phyloP scores from a whole-genome alignment of 2,113 vertebrate genomes.

The Fregetta grallaria region DNA sequence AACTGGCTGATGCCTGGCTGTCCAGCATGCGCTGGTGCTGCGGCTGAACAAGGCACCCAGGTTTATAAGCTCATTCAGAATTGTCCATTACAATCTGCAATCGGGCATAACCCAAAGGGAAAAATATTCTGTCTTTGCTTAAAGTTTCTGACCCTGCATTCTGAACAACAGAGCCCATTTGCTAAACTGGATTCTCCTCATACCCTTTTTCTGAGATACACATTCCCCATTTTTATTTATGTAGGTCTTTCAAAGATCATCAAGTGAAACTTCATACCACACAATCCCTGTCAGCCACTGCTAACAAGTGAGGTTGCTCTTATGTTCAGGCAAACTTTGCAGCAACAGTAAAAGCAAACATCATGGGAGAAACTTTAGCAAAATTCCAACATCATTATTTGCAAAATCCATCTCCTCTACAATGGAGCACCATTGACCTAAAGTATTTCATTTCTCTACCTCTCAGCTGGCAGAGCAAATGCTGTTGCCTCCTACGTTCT shows the following conservation, averaged over 20 bases:
- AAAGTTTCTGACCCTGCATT: not conserved
- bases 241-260: not conserved
- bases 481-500: not conserved
- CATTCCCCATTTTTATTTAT: not conserved
- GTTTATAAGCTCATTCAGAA: not conserved
- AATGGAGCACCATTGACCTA: not conserved
- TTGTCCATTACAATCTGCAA: not conserved
- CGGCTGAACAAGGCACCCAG: rapidly evolving
- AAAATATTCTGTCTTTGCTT: not conserved
- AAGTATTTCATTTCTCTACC: not conserved
- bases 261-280: not conserved
- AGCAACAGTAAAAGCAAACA: not conserved
- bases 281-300: not conserved
- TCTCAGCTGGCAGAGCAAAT: not conserved
- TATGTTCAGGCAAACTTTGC: not conserved
- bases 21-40: rapidly evolving
- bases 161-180: not conserved
- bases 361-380: not conserved
- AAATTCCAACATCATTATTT: not conserved
- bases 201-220: not conserved
- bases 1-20: not conserved
- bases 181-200: not conserved
- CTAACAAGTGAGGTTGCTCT: not conserved
- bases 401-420: not conserved
- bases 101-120: not conserved